phyloP scores from a whole-genome alignment of 2,113 vertebrate species.

The Chaenogobius annularis region DNA sequence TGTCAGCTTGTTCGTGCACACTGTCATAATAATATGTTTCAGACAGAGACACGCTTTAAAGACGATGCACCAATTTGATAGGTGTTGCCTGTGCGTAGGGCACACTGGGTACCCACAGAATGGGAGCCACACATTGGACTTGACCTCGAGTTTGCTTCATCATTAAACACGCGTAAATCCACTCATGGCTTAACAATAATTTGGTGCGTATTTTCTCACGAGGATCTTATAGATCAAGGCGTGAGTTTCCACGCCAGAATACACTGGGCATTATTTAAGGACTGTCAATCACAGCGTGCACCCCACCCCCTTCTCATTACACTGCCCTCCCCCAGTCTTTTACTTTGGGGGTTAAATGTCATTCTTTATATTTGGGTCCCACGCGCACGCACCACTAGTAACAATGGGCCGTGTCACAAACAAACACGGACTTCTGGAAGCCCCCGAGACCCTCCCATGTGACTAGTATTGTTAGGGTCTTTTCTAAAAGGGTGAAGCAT shows the following conservation, averaged over 20 bases:
- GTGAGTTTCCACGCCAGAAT: conserved; percentile 51
- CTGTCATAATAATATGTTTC: conserved; percentile 21
- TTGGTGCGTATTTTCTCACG: conserved; percentile 29
- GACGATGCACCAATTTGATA: conserved; percentile 59
- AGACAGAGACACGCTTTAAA: conserved; percentile 31
- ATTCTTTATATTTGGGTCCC: conserved; percentile 62
- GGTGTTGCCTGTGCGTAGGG: conserved; percentile 21
- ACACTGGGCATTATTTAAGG: conserved; percentile 28
- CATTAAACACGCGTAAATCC: conserved; percentile 5
- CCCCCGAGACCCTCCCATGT: conserved; percentile 60
- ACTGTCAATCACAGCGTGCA: conserved; percentile 42
- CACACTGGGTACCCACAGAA: conserved; percentile 19
- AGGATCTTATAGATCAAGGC: conserved; percentile 23
- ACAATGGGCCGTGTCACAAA: conserved; percentile 62
- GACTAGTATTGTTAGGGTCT: conserved; percentile 56
- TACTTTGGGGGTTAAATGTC: conserved; percentile 55
- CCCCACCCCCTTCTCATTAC: conserved; percentile 1
- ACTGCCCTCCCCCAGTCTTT: conserved; percentile 23
- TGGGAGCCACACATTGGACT: conserved; percentile 16
- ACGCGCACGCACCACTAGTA: conserved; percentile 32
- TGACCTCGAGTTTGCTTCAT: conserved; percentile 26
- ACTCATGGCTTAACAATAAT: conserved; percentile 10
- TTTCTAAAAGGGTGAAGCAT: conserved; percentile 38
- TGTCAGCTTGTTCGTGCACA: conserved; percentile 13
- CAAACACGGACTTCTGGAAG: conserved; percentile 70